Percentiles rank a stretch among this genome's conserved stretches.
phyloP scores from a whole-genome alignment of 2,888 invertebrate genomes.

The Hyposoter didymator region DNA sequence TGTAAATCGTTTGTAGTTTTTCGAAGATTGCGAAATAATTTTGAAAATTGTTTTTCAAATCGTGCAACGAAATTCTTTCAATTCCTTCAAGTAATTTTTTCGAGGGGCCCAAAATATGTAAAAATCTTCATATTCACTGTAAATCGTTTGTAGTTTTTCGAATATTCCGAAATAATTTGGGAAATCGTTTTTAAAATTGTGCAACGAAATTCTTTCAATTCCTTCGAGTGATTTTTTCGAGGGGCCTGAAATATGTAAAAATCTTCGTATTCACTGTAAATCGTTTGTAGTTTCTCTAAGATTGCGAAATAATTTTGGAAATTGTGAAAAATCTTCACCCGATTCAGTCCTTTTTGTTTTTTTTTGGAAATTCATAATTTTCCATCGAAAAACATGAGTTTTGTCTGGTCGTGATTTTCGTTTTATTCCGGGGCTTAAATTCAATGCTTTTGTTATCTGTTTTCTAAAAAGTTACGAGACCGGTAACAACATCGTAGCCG shows the following conservation, averaged over 20 bases:
- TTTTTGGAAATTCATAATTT: neutral
- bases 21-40: neutral
- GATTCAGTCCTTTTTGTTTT: neutral
- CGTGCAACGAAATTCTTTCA: neutral
- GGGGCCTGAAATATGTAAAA: neutral
- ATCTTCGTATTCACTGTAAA: neutral
- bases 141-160: neutral
- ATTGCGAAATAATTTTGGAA: neutral
- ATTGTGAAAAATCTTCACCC: neutral
- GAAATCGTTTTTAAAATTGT: neutral
- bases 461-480: constrained; percentile 89
- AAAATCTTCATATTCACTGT: neutral
- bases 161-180: neutral
- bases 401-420: neutral
- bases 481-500: constrained; percentile 92
- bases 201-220: neutral
- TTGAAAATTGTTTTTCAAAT: neutral
- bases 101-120: neutral
- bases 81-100: no score
- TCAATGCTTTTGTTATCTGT: neutral
- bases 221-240: no score
- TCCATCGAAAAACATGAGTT: neutral
- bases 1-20: neutral
- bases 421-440: neutral
- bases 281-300: neutral